These are phyloP conservation scores for Brachionus plicatilis DNA, from an alignment of 1,140 invertebrate genomes.

Conservation along the genomic window DNA sequence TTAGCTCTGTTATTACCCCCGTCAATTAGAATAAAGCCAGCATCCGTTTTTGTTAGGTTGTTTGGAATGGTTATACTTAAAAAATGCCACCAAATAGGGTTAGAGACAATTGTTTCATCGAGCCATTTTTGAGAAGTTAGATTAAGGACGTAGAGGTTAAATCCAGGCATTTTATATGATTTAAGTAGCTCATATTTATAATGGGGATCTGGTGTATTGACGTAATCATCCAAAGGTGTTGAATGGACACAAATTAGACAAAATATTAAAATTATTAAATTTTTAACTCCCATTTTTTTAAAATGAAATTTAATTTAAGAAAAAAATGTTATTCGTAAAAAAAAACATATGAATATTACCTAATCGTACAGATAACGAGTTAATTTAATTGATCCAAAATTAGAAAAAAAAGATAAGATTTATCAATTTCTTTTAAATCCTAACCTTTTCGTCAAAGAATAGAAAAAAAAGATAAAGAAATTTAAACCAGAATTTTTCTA, in stretches of 20 bases:
- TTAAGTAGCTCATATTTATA: slow-evolving; percentile 41
- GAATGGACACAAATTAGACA: not conserved
- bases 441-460: no score
- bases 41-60: slow-evolving; percentile 42
- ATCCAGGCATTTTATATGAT: slow-evolving; percentile 42
- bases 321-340: not conserved
- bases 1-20: slow-evolving; percentile 45
- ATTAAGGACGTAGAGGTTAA: slow-evolving; percentile 46
- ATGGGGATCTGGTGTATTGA: slow-evolving; percentile 21
- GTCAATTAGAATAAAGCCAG: slow-evolving; percentile 47
- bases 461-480: no score
- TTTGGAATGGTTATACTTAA: slow-evolving; percentile 46
- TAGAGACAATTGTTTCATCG: slow-evolving; percentile 43
- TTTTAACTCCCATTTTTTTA: not conserved
- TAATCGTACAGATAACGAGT: not conserved
- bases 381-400: not conserved
- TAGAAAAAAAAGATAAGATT: not conserved
- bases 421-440: not conserved
- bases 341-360: not conserved
- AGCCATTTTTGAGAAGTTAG: slow-evolving; percentile 50
- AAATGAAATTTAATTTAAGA: not conserved
- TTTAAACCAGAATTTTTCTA: no score
- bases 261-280: not conserved
- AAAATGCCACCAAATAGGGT: slow-evolving; percentile 50
- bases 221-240: slow-evolving; percentile 41